Conservation (phyloP, 1,140 invertebrate genomes). For the Spodoptera frugiperda region DNA sequence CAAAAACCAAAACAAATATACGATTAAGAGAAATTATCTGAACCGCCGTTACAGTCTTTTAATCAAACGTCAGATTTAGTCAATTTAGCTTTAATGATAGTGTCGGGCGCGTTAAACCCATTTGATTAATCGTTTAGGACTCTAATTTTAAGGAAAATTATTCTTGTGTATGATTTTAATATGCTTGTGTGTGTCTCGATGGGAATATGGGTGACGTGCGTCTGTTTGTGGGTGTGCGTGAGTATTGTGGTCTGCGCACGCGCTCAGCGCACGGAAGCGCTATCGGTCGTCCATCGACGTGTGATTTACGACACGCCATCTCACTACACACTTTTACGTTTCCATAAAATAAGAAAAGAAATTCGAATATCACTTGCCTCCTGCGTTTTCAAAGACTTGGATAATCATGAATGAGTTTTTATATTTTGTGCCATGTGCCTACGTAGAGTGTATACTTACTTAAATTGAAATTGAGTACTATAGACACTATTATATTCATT, state of each 20-base stretch:
- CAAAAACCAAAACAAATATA: conserved; percentile 58
- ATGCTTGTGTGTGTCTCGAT: conserved; percentile 4
- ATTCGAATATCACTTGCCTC: conserved; percentile 36
- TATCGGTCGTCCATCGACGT: conserved; percentile 75
- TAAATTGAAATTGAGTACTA: too few relatives aligned
- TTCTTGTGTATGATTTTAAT: conserved; percentile 7
- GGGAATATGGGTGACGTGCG: conserved; percentile 29
- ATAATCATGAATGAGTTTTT: background rate
- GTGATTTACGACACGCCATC: conserved; percentile 76
- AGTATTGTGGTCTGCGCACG: conserved; percentile 45
- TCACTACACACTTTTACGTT: conserved; percentile 66
- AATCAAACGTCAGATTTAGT: conserved; percentile 84
- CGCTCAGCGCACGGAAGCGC: conserved; percentile 66
- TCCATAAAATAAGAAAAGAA: conserved; percentile 59
- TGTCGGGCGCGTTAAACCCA: conserved; percentile 72
- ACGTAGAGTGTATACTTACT: too few relatives aligned
- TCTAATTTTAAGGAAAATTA: conserved; percentile 65
- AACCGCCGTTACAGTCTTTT: conserved; percentile 68
- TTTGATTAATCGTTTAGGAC: conserved; percentile 77
- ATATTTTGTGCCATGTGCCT: too few relatives aligned
- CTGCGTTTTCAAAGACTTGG: conserved; percentile 14
- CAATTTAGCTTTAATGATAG: conserved; percentile 81
- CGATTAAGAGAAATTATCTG: conserved; percentile 70
- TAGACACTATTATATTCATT: too few relatives aligned
- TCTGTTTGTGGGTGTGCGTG: conserved; percentile 31